A percentile compares a stretch with the other conserved stretches of the same genome.
Evolutionary conservation across 2,888 invertebrate species (phyloP).

Genomic region (Dilophus febrilis): DNA sequence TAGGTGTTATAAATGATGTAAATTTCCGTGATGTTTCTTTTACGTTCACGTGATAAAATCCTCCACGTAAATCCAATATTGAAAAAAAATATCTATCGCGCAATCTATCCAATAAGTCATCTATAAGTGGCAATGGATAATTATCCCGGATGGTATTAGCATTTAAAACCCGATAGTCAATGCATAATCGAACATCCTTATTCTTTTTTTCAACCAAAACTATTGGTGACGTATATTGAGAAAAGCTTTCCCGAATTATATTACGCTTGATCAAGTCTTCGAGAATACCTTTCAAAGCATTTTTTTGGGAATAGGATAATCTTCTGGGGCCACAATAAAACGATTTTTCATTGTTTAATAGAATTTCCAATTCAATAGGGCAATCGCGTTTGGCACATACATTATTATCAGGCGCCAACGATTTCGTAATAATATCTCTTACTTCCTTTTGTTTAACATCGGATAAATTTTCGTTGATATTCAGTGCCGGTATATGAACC

Average conservation of each 20-base stretch:
- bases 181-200: conserved; percentile 10
- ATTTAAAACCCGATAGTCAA: conserved; percentile 11
- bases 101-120: conserved; percentile 9
- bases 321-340: conserved; percentile 3
- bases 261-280: conserved; percentile 6
- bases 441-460: not conserved
- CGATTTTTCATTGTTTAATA: not conserved
- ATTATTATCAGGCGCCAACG: no score
- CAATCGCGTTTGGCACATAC: no score
- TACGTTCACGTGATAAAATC: conserved; percentile 12
- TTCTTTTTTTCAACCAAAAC: conserved; percentile 11
- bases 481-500: not conserved
- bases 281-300: conserved; percentile 5
- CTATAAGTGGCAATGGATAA: conserved; percentile 11
- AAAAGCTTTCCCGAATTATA: conserved; percentile 9
- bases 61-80: no score
- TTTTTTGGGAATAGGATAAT: conserved; percentile 5
- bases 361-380: no score
- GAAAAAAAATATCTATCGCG: conserved; percentile 13
- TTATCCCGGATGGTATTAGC: conserved; percentile 10
- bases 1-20: conserved; percentile 15
- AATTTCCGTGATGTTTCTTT: conserved; percentile 11
- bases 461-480: not conserved
- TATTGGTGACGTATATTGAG: conserved; percentile 10
- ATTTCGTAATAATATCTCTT: not conserved